These are phyloP conservation scores for Bambusicola thoracicus DNA, from an alignment of 2,113 vertebrate species.

Conservation along the genomic window DNA sequence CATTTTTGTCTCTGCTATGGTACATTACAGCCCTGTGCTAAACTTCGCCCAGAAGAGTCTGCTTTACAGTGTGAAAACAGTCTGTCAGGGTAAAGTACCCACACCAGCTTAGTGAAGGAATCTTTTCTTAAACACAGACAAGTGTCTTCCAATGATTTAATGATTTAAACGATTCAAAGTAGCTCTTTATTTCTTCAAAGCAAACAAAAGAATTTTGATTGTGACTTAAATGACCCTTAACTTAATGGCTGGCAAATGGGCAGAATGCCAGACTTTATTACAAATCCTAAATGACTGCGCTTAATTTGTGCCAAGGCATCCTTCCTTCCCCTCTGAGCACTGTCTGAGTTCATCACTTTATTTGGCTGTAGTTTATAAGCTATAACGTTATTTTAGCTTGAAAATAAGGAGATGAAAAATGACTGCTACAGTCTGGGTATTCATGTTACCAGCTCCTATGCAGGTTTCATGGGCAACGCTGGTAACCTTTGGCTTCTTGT, in stretches of 20 bases:
- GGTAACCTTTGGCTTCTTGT: background rate
- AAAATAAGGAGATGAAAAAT: conserved; percentile 32
- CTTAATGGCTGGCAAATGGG: background rate
- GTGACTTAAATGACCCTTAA: background rate
- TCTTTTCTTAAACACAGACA: background rate
- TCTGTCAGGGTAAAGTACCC: background rate
- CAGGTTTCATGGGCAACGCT: background rate
- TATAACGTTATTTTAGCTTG: conserved; percentile 33
- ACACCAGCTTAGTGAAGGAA: background rate
- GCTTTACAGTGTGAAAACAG: background rate
- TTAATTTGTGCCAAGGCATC: conserved; percentile 1
- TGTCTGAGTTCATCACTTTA: conserved; percentile 4
- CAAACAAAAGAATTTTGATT: background rate
- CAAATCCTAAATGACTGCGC: background rate
- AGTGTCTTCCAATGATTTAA: background rate
- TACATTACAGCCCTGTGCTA: background rate
- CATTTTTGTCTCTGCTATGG: background rate
- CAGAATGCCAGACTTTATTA: conserved; percentile 15
- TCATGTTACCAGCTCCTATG: background rate
- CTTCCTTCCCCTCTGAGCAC: background rate
- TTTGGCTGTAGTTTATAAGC: conserved; percentile 12
- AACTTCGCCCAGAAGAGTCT: conserved; percentile 9
- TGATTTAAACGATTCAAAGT: background rate
- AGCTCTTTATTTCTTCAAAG: background rate
- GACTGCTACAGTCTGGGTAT: background rate